A percentile compares a stretch with the other conserved stretches of the same genome.
These are phyloP conservation scores for Drosophila nigritarsus DNA, from an alignment of 2,888 invertebrate species.

Conservation along the genomic window DNA sequence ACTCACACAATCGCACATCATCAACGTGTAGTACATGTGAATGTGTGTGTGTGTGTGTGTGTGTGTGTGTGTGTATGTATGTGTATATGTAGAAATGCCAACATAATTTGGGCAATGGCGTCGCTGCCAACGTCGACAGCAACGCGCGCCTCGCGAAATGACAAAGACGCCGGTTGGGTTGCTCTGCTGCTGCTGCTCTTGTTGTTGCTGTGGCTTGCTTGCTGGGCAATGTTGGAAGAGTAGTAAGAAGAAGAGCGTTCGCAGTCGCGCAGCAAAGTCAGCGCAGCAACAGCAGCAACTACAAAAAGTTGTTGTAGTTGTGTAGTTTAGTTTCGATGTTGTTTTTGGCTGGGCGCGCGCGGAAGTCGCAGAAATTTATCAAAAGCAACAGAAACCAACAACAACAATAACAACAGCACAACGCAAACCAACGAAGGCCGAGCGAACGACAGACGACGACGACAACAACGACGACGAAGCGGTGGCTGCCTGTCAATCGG, in stretches of 20 bases:
- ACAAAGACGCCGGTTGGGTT: constrained; percentile 74
- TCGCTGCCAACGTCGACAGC: constrained; percentile 60
- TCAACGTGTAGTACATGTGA: background rate
- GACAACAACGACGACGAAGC: constrained; percentile 58
- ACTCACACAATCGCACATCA: constrained; percentile 17
- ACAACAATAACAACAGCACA: constrained; percentile 30
- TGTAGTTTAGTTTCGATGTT: constrained; percentile 73
- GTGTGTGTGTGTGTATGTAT: constrained; percentile 2
- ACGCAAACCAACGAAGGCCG: constrained; percentile 43
- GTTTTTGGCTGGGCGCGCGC: constrained; percentile 73
- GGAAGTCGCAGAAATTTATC: constrained; percentile 73
- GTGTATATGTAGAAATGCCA: constrained; percentile 25
- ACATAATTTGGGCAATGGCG: constrained; percentile 68
- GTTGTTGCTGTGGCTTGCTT: constrained; percentile 19
- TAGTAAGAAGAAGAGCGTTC: constrained; percentile 52
- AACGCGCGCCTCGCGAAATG: constrained; percentile 63
- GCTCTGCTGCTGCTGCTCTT: constrained; percentile 33
- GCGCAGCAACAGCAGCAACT: constrained; percentile 60
- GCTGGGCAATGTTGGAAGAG: constrained; percentile 51
- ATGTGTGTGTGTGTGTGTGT: background rate
- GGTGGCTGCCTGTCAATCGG: constrained; percentile 68
- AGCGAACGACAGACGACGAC: constrained; percentile 53
- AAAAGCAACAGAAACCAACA: constrained; percentile 52
- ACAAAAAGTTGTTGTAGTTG: constrained; percentile 73
- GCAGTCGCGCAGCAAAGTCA: constrained; percentile 56